Conservation (phyloP, 2,797 vertebrate genomes). For the Harpagifer antarcticus region DNA sequence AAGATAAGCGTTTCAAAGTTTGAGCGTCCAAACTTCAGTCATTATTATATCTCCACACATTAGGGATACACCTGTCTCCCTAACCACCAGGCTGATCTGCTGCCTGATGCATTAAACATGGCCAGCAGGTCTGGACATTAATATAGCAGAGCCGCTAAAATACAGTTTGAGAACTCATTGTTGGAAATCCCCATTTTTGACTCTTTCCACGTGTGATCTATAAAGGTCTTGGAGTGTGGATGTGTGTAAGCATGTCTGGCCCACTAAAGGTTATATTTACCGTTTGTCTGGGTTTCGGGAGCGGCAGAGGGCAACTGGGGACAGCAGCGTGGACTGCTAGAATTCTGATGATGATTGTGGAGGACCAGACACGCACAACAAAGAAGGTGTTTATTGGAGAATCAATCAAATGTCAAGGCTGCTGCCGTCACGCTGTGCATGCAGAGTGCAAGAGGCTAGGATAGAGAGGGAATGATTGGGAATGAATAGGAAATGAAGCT, state of each 20-base stretch:
- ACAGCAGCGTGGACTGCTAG: slow-evolving; percentile 29
- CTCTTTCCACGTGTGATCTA: slow-evolving; percentile 21
- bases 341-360: slow-evolving; percentile 62
- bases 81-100: slow-evolving; percentile 54
- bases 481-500: slow-evolving; percentile 22
- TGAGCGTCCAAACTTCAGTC: slow-evolving; percentile 45
- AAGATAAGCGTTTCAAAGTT: slow-evolving; percentile 43
- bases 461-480: slow-evolving; percentile 34
- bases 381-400: slow-evolving; percentile 44
- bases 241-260: slow-evolving; percentile 54
- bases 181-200: slow-evolving; percentile 23
- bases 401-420: slow-evolving; percentile 66
- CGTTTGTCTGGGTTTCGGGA: slow-evolving; percentile 67
- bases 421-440: slow-evolving; percentile 21
- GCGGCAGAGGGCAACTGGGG: slow-evolving; percentile 48
- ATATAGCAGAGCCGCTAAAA: slow-evolving; percentile 21
- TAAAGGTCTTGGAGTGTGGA: slow-evolving; percentile 22
- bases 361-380: slow-evolving; percentile 9
- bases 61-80: slow-evolving; percentile 58
- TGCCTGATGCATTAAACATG: slow-evolving; percentile 67
- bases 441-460: neutral
- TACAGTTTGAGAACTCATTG: slow-evolving; percentile 40
- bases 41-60: slow-evolving; percentile 49
- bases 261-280: slow-evolving; percentile 78
- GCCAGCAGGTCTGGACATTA: slow-evolving; percentile 49